phyloP scores from a whole-genome alignment of 2,113 vertebrate species.

The Syngnathus scovelli region DNA sequence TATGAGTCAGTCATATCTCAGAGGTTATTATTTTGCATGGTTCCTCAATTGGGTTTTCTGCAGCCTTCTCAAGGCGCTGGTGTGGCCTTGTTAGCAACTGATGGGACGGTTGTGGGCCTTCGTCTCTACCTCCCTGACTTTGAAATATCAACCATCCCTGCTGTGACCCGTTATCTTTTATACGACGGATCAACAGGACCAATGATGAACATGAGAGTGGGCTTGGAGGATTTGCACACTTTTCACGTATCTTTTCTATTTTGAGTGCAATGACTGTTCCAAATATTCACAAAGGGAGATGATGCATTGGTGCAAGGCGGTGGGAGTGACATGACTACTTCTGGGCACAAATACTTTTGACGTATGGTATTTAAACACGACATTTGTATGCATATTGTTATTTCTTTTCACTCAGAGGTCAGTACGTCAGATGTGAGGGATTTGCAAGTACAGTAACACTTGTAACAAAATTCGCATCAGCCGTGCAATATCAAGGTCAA shows the following conservation, averaged over 20 bases:
- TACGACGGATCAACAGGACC: slow-evolving; percentile 38
- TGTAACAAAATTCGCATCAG: not conserved
- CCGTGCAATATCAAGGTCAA: not conserved
- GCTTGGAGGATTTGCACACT: slow-evolving; percentile 64
- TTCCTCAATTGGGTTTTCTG: slow-evolving; percentile 37
- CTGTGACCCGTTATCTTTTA: slow-evolving; percentile 21
- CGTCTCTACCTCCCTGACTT: slow-evolving; percentile 30
- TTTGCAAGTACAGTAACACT: not conserved
- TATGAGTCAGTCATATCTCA: slow-evolving; percentile 11
- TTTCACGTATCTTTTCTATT: slow-evolving; percentile 27
- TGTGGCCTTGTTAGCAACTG: slow-evolving; percentile 44
- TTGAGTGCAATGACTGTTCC: slow-evolving; percentile 55
- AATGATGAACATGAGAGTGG: slow-evolving; percentile 50
- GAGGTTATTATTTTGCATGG: slow-evolving; percentile 36
- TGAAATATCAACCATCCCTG: slow-evolving; percentile 29
- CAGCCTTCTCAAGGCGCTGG: slow-evolving; percentile 46
- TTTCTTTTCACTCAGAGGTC: not conserved
- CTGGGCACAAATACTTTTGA: slow-evolving; percentile 51
- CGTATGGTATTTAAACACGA: slow-evolving; percentile 28
- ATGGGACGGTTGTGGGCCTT: slow-evolving; percentile 22
- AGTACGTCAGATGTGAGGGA: not conserved
- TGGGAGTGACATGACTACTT: slow-evolving; percentile 34
- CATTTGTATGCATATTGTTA: slow-evolving; percentile 6
- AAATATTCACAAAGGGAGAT: slow-evolving; percentile 48
- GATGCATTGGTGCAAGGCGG: slow-evolving; percentile 1